phyloP scores from a whole-genome alignment of 2,113 vertebrate genomes.

The Campylomormyrus tamandua region DNA sequence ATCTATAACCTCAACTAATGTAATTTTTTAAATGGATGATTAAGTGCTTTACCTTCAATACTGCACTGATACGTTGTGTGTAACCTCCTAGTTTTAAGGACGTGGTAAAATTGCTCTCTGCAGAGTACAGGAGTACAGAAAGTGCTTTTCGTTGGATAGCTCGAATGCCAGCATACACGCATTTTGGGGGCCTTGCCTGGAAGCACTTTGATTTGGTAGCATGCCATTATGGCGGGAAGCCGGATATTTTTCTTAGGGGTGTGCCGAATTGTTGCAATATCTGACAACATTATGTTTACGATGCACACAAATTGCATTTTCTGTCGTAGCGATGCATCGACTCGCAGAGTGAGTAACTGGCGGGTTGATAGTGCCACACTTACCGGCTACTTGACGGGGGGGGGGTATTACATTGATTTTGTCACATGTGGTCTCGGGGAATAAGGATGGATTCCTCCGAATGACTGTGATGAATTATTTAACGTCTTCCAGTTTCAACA shows the following conservation, averaged over 20 bases:
- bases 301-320: background rate
- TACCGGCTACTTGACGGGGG: background rate
- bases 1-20: background rate
- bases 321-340: background rate
- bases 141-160: background rate
- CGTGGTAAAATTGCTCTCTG: conserved; percentile 21
- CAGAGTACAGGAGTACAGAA: background rate
- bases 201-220: background rate
- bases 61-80: background rate
- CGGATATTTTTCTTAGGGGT: background rate
- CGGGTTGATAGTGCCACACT: background rate
- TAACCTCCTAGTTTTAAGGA: conserved; percentile 18
- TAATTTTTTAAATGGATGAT: conserved; percentile 6
- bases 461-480: background rate
- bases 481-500: background rate
- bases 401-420: background rate
- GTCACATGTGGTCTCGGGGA: background rate
- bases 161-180: background rate
- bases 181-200: background rate
- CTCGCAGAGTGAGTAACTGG: background rate
- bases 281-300: background rate
- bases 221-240: background rate
- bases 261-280: background rate
- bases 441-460: background rate
- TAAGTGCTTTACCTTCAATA: background rate